Evolutionary conservation across 2,113 vertebrate species (phyloP), one percentile per base, ranked within the genome.

Genomic region (Bothrops jararaca): DNA sequence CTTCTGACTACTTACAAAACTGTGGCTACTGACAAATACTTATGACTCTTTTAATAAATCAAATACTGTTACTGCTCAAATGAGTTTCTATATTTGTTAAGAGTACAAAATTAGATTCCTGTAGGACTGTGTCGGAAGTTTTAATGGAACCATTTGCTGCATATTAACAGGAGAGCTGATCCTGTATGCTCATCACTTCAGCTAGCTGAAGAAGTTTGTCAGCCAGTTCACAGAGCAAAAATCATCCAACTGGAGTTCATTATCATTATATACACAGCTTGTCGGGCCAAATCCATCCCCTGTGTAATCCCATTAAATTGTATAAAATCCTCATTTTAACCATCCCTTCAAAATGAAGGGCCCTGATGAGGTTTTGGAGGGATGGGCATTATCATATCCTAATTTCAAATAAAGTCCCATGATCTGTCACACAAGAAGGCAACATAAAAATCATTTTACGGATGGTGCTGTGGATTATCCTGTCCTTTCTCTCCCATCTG

Each of bases 61-160:
- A 93, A 90, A 29, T 89, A 90, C 42, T 54, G 89, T 88, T 34
- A 0, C n/a, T 91, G 80, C 3, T 94, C 91, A 89, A 95, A 90
- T 95, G 64, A 94, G 94, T 89, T 93, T 95, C 90, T 90, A 2
- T 94, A 95, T 94, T 86, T 10, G 2, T 89, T 34, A 91, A 80
- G 85, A 91, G 74, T 60, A 48, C 91, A 87, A 93, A 95, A 94
- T 94, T 85, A 94, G 94, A 95, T 95, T 96, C 94, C 94, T 94
- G 57, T 88, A 95, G 94, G 64, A 96, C 26, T 86, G 87, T 86
- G 91, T 90, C 93, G 94, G 90, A 95, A 94, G 87, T 95, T 93
- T 96, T 96, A 94, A 96, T 96, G 96, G 93, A 0, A 0, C n/a
- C 96, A 85, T 93, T 96, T 97, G 94, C 94, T 91, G 94, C 94